phyloP scores from a whole-genome alignment of 2,888 invertebrate genomes.

The Seira musarum region DNA sequence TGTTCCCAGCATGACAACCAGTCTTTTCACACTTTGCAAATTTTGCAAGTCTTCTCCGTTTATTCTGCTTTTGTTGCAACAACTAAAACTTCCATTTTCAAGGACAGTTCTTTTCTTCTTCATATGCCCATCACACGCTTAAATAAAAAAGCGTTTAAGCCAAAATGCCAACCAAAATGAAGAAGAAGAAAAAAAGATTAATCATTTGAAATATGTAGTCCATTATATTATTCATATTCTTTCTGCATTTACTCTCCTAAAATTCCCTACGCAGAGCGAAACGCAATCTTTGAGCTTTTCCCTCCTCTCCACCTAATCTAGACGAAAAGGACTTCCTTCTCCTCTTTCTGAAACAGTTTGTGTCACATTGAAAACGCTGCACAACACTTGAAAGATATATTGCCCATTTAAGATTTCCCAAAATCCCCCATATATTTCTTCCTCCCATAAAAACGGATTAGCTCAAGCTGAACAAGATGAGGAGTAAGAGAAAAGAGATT shows the following conservation, averaged over 20 bases:
- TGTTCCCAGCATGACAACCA: not conserved
- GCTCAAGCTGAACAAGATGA: slow-evolving; percentile 45
- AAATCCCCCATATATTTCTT: slow-evolving; percentile 54
- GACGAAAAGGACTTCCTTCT: too few relatives aligned
- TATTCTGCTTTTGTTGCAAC: too few relatives aligned
- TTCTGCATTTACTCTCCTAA: too few relatives aligned
- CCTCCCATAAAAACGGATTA: slow-evolving; percentile 29
- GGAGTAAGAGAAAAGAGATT: slow-evolving; percentile 50
- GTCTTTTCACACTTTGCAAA: not conserved
- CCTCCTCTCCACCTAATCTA: too few relatives aligned
- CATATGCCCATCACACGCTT: too few relatives aligned
- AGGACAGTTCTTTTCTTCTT: not conserved
- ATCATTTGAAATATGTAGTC: not conserved
- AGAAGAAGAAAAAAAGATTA: not conserved
- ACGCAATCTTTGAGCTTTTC: too few relatives aligned
- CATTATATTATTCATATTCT: too few relatives aligned
- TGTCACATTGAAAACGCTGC: too few relatives aligned
- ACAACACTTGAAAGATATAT: slow-evolving; percentile 37
- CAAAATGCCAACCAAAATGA: too few relatives aligned
- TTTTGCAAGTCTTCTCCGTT: not conserved
- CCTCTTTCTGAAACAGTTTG: too few relatives aligned
- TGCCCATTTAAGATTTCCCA: slow-evolving; percentile 46
- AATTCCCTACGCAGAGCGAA: too few relatives aligned
- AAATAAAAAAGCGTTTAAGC: too few relatives aligned
- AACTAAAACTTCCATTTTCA: not conserved